Conservation (phyloP, 1,140 invertebrate genomes). For the Marisa cornuarietis region DNA sequence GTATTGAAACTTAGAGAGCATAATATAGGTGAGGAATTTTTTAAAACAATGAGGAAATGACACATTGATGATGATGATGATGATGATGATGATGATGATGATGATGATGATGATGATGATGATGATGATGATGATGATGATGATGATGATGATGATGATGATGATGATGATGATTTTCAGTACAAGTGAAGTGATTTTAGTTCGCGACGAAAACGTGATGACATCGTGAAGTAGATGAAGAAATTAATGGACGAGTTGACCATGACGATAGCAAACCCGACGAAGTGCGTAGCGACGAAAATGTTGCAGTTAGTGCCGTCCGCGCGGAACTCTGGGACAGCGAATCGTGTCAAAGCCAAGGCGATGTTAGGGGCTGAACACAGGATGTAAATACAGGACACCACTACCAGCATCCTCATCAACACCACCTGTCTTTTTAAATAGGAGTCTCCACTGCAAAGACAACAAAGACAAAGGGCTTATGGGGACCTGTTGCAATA, state of each 20-base stretch:
- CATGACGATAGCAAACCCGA: conserved; percentile 1
- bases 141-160: not conserved
- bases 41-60: too few relatives aligned
- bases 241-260: conserved; percentile 19
- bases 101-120: conserved; percentile 5
- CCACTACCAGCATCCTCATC: conserved; percentile 17
- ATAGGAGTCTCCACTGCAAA: too few relatives aligned
- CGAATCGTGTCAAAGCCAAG: not conserved
- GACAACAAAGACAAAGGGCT: too few relatives aligned
- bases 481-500: too few relatives aligned
- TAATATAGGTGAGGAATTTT: too few relatives aligned
- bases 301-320: not conserved
- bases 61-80: too few relatives aligned
- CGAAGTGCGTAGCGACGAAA: conserved; percentile 10
- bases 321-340: not conserved
- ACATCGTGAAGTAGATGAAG: conserved; percentile 20
- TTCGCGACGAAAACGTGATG: conserved; percentile 13
- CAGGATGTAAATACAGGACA: conserved; percentile 10
- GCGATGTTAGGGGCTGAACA: conserved; percentile 3
- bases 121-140: conserved; percentile 5
- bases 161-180: too few relatives aligned
- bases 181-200: not conserved
- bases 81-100: conserved; percentile 5
- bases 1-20: too few relatives aligned
- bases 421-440: conserved; percentile 6